Evolutionary conservation across 1,140 invertebrate genomes (phyloP).

Genomic region (Diploscapter pachys): DNA sequence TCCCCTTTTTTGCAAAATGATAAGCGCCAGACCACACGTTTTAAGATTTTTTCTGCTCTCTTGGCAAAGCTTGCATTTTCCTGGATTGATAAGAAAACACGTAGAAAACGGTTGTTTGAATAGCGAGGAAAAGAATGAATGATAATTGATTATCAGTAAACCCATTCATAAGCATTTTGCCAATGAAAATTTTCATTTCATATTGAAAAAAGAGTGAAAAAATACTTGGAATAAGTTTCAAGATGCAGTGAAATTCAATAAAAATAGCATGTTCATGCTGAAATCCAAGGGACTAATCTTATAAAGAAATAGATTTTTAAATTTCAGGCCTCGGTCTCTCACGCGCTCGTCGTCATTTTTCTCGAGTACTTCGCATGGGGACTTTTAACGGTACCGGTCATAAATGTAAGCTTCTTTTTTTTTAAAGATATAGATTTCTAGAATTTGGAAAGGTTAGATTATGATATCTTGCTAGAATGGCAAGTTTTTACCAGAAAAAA

Average conservation of each 20-base stretch:
- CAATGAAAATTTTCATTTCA: background rate
- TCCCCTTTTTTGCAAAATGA: too few relatives aligned
- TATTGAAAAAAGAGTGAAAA: background rate
- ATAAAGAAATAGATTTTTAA: background rate
- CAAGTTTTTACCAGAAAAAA: background rate
- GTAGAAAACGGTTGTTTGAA: too few relatives aligned
- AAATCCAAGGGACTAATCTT: background rate
- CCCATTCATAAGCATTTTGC: constrained; percentile 7
- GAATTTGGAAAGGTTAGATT: constrained; percentile 23
- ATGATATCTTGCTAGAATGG: too few relatives aligned
- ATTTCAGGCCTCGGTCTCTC: constrained; percentile 68
- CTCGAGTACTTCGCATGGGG: constrained; percentile 99
- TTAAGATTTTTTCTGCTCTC: too few relatives aligned
- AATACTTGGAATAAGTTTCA: background rate
- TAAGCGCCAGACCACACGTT: too few relatives aligned
- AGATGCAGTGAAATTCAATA: too few relatives aligned
- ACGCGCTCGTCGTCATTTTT: constrained; percentile 97
- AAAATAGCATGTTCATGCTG: background rate
- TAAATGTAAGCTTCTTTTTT: constrained; percentile 72
- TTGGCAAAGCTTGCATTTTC: too few relatives aligned
- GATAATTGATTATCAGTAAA: too few relatives aligned
- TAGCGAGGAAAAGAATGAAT: too few relatives aligned
- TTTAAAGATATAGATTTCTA: background rate
- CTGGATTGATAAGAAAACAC: too few relatives aligned
- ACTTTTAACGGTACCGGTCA: constrained; percentile 92